Base-by-base conservation (phyloP, 2,888 invertebrate genomes). In the Druceiella hillmani region DNA sequence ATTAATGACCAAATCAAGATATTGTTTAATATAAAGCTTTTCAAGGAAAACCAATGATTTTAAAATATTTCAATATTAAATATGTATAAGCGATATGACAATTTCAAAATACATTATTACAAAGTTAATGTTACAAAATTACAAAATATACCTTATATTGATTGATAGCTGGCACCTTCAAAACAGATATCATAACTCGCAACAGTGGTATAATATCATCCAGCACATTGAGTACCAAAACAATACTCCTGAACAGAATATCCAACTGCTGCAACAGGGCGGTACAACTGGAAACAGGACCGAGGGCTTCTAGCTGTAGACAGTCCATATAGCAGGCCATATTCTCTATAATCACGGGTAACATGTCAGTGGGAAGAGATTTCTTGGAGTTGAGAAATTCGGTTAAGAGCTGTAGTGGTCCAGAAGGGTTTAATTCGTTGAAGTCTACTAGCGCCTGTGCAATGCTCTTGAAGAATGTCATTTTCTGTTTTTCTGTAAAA, bases 361-460 rank as follows among this genome's bases (percentile, higher is more conserved):
- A 69, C 39, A 70, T 70, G 36, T 71, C 72, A 15, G 66, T 57
- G 0, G 72, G 71, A 27, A 72, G 41, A 0, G 67, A 67, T 45
- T 72, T 72, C 61, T 70, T 70, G 3, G 69, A 67, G 54, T 71
- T 71, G 40, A 68, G 57, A 40, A 71, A 69, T 39, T 95, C 93
- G 10, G 94, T 78, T 16, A 98, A 75, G 49, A 91, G 74, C 57
- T 94, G 94, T 43, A 99, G 72, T 7, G 98, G 95, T 5, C 93
- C 90, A 41, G 94, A 87, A 2, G 94, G 93, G 58, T 91, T 95
- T 38, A 99, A 63, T 62, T 99, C 98, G 55, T 86, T 87, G 68
- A 99, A 99, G 65, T 99, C 99, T 13, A 91, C 79, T 50, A 99
- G 73, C 1, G 97, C 90, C 54, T 88, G 84, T 1, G 93, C 89